Percentiles rank a stretch among this genome's conserved stretches.
Conservation (phyloP, 2,113 vertebrate species). For the Pterocles gutturalis region DNA sequence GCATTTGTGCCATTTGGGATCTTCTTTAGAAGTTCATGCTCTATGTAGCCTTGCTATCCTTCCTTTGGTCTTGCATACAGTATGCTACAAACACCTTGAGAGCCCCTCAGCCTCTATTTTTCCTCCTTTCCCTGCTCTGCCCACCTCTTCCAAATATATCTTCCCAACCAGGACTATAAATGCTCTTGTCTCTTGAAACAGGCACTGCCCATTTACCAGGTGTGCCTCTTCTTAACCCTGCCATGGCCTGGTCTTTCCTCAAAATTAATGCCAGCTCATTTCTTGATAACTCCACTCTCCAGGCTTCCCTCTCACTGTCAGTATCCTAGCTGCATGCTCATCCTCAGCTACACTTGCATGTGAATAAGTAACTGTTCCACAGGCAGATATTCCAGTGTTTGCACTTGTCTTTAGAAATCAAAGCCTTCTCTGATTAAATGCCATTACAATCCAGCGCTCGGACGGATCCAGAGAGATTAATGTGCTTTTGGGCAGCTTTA, state of each 20-base stretch:
- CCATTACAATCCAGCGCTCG: conserved; percentile 64
- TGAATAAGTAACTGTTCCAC: conserved; percentile 61
- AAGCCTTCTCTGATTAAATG: conserved; percentile 74
- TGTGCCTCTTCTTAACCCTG: neutral
- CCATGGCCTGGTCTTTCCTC: neutral
- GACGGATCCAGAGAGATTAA: conserved; percentile 69
- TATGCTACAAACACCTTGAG: neutral
- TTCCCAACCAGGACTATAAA: neutral
- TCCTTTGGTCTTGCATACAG: neutral
- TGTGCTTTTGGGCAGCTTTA: conserved; percentile 68
- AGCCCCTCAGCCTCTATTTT: neutral
- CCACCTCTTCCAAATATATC: neutral
- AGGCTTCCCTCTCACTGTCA: neutral
- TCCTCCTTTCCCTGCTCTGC: neutral
- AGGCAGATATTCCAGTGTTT: conserved; percentile 65
- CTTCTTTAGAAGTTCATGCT: neutral
- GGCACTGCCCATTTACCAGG: neutral
- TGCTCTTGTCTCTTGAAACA: neutral
- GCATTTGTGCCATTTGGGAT: neutral
- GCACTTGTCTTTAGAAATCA: conserved; percentile 76
- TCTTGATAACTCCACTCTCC: neutral
- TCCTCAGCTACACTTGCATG: conserved; percentile 18
- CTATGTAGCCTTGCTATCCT: neutral
- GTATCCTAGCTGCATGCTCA: neutral
- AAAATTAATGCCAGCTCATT: neutral